A percentile compares a stretch with the other conserved stretches of the same genome.
These are phyloP conservation scores for Latrodectus geometricus DNA, from an alignment of 1,140 invertebrate species.

Conservation along the genomic window DNA sequence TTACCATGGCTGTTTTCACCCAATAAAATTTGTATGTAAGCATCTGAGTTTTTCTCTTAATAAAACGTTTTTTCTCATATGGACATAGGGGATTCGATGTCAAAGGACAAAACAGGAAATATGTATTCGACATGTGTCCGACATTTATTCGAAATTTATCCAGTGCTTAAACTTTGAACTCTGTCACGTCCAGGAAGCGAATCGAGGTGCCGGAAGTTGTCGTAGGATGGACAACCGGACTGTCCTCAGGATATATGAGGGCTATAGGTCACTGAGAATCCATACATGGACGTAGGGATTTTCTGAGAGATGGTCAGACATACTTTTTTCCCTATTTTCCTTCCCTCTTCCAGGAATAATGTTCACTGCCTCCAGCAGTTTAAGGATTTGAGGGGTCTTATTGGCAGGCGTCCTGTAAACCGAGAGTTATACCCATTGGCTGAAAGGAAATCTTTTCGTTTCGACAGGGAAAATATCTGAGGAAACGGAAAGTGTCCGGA, in stretches of 20 bases:
- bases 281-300: not conserved
- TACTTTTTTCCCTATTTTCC: not conserved
- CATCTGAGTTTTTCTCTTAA: too few relatives aligned
- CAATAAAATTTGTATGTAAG: too few relatives aligned
- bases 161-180: conserved; percentile 50
- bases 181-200: conserved; percentile 54
- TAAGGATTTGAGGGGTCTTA: conserved; percentile 33
- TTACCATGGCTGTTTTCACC: too few relatives aligned
- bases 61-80: too few relatives aligned
- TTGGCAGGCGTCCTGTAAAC: conserved; percentile 17
- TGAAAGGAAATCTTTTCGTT: not conserved
- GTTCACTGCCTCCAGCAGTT: not conserved
- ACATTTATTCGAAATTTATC: conserved; percentile 13
- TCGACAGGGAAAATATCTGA: not conserved
- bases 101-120: not conserved
- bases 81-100: too few relatives aligned
- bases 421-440: conserved; percentile 3
- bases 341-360: not conserved
- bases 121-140: not conserved
- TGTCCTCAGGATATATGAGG: conserved; percentile 1
- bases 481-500: conserved; percentile 1
- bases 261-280: too few relatives aligned
- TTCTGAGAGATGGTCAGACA: not conserved
- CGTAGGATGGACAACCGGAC: conserved; percentile 20
- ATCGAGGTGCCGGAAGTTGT: conserved; percentile 45